Conservation (phyloP, 2,888 invertebrate species). For the Uloborus plumipes region DNA sequence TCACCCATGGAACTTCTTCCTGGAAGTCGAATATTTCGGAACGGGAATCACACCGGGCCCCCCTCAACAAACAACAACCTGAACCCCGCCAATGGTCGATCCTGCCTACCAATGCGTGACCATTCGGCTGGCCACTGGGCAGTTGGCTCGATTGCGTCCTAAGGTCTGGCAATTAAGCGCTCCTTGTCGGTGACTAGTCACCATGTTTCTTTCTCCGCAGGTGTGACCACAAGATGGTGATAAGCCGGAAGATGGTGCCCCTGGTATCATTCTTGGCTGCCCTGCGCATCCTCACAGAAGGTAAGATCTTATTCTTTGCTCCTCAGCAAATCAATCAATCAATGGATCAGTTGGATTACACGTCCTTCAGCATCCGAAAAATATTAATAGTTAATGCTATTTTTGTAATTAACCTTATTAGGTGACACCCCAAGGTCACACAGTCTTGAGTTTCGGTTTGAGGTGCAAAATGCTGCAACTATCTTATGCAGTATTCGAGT, state of each 20-base stretch:
- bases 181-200: slow-evolving; percentile 35
- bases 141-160: not conserved
- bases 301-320: slow-evolving; percentile 73
- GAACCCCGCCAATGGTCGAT: slow-evolving; percentile 38
- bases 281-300: slow-evolving; percentile 85
- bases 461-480: too few relatives aligned
- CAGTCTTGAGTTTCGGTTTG: too few relatives aligned
- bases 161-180: not conserved
- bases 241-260: slow-evolving; percentile 78
- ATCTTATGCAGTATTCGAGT: too few relatives aligned
- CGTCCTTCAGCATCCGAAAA: too few relatives aligned
- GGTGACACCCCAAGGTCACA: too few relatives aligned
- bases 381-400: too few relatives aligned
- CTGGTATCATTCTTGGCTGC: slow-evolving; percentile 87
- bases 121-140: slow-evolving; percentile 40
- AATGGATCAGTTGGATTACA: not conserved
- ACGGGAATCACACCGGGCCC: slow-evolving; percentile 21
- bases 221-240: slow-evolving; percentile 59
- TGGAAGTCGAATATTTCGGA: slow-evolving; percentile 51
- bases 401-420: too few relatives aligned
- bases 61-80: slow-evolving; percentile 31
- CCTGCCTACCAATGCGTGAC: slow-evolving; percentile 49
- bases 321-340: not conserved
- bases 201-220: slow-evolving; percentile 56
- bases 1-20: slow-evolving; percentile 54